Percentiles rank a stretch among this genome's conserved stretches.
These are phyloP conservation scores for Pomacea canaliculata DNA, from an alignment of 2,888 invertebrate species.

Conservation along the genomic window DNA sequence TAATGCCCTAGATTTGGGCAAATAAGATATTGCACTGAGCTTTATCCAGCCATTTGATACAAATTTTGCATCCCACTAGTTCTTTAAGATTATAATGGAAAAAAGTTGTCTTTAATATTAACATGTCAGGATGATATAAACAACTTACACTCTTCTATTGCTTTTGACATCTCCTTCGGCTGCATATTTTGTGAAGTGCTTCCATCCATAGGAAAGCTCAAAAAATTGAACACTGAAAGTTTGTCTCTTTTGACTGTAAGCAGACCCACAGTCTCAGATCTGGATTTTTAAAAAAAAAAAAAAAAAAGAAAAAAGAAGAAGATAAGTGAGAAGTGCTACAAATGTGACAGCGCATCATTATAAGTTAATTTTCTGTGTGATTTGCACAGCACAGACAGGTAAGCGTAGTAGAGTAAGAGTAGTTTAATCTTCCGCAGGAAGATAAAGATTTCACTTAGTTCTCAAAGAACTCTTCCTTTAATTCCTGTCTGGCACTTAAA, in stretches of 20 bases:
- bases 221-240: conserved; percentile 83
- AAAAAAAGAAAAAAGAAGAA: not conserved
- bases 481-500: too few species aligned
- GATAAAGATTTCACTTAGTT: too few species aligned
- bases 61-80: too few species aligned
- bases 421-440: too few species aligned
- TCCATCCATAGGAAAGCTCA: conserved; percentile 69
- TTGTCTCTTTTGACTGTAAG: conserved; percentile 77
- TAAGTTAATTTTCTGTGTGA: not conserved
- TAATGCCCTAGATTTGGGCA: too few species aligned
- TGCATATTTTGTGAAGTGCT: not conserved
- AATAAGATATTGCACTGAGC: too few species aligned
- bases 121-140: too few species aligned
- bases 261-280: conserved; percentile 66
- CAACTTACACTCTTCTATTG: not conserved
- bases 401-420: too few species aligned
- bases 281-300: conserved; percentile 33
- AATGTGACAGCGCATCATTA: not conserved
- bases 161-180: conserved; percentile 2
- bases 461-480: too few species aligned
- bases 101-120: too few species aligned
- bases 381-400: not conserved
- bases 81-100: too few species aligned
- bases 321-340: not conserved
- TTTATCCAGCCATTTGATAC: too few species aligned